Base-by-base conservation (phyloP, 1,140 invertebrate species). In the Rhopalosiphum maidis region DNA sequence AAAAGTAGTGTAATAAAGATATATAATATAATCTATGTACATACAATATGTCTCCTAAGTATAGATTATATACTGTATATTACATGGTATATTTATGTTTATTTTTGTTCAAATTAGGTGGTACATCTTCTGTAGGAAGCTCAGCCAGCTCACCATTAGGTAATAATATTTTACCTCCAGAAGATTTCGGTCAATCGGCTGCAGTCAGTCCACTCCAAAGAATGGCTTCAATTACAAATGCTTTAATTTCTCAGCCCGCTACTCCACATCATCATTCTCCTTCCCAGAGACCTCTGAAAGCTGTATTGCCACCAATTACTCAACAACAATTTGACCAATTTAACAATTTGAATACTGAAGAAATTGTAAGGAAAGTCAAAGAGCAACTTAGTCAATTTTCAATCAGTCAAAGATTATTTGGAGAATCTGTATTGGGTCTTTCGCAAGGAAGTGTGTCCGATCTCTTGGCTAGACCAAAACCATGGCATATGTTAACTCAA, bases 281-380 rank as follows among this genome's bases (percentile, higher is more conserved):
- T 18, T 97, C 97, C 82, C 98, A 98, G 94, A 96, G 98, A 94
- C 98, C 99, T 25, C 96, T 99, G 93, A 99, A 99, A 95, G 98
- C 99, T 22, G 98, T 99, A 30, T 96, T 99, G 94, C 98, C 99
- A 41, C 99, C 99, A 1, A 99, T 99, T 94, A 99, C 99, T 0
- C 99, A 99, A 95, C 99, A 99, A 95, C 99, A 99, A 95, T 99
- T 99, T 95, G 99, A 99, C 95, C 97, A 98, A 95, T 99, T 99
- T 96, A 98, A 99, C 95, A 99, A 99, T 95, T 96, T 99, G 86
- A 99, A 99, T 95, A 99, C 99, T 0, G 99, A 99, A 96, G 99
- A 99, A 94, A 98, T 99, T 94, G 99, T 99, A 46, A 98, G 99
- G 94, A 98, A 98, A 96, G 97, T 99, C 7, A 99, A 99, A 95